Conservation (phyloP, 2,888 invertebrate species). For the Rhaphigaster nebulosa region DNA sequence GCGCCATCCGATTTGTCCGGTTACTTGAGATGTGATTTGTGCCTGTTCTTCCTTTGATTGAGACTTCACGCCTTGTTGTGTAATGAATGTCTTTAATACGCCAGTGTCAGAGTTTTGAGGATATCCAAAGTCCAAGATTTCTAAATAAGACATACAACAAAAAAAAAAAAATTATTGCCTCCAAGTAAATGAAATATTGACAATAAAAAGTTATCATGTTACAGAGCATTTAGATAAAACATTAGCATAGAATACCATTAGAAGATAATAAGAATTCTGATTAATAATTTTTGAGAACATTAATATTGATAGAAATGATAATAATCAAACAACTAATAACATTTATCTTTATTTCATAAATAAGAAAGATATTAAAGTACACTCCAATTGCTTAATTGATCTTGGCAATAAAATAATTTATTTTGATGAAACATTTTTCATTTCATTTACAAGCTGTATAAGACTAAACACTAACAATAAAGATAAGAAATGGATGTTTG, state of each 20-base stretch:
- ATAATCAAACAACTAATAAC: no score
- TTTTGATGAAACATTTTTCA: not conserved
- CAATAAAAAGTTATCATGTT: not conserved
- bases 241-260: no score
- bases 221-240: no score
- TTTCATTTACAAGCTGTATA: not conserved
- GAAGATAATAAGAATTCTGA: no score
- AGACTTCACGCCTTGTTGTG: conserved; percentile 98
- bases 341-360: no score
- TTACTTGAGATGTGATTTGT: conserved; percentile 96
- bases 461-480: not conserved
- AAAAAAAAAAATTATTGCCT: not conserved
- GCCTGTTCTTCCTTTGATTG: conserved; percentile 99
- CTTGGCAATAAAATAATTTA: not conserved
- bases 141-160: conserved; percentile 71
- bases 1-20: conserved; percentile 99
- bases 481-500: conserved; percentile 36
- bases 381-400: not conserved
- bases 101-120: conserved; percentile 99
- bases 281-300: no score
- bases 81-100: conserved; percentile 98
- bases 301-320: no score
- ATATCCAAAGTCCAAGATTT: conserved; percentile 99
- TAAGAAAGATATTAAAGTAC: no score
- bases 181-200: not conserved